These are phyloP conservation scores for Scartelaos histophorus DNA, from an alignment of 2,113 vertebrate species.

Conservation along the genomic window DNA sequence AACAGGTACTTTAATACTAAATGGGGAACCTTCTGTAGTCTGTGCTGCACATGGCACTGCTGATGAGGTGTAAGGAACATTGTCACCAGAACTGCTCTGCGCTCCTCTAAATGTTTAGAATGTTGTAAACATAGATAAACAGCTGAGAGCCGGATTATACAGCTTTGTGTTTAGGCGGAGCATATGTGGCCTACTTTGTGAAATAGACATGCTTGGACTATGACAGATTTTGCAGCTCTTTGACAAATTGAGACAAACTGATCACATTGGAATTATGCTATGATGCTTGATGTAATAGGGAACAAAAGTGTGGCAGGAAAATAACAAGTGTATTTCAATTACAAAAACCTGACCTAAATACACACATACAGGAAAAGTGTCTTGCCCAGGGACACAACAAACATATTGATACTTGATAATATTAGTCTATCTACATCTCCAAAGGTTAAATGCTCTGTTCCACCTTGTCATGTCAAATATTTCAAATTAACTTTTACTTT, in stretches of 20 bases:
- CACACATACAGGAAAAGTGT: no score
- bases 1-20: neutral
- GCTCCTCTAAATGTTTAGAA: neutral
- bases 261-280: neutral
- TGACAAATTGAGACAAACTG: neutral
- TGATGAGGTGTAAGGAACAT: conserved; percentile 15
- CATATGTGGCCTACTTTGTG: conserved; percentile 12
- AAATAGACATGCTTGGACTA: neutral
- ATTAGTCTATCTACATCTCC: no score
- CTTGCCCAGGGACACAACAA: no score
- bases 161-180: conserved; percentile 6
- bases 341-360: neutral
- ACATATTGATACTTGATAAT: no score
- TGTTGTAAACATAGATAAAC: neutral
- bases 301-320: neutral
- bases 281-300: neutral
- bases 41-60: neutral
- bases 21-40: neutral
- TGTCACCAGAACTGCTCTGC: neutral
- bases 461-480: no score
- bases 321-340: neutral
- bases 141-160: conserved; percentile 1
- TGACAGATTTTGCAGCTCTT: neutral
- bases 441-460: no score
- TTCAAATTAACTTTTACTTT: no score